Percentiles rank a stretch among this genome's conserved stretches.
phyloP scores from a whole-genome alignment of 2,797 vertebrate species.

The Chelon auratus region DNA sequence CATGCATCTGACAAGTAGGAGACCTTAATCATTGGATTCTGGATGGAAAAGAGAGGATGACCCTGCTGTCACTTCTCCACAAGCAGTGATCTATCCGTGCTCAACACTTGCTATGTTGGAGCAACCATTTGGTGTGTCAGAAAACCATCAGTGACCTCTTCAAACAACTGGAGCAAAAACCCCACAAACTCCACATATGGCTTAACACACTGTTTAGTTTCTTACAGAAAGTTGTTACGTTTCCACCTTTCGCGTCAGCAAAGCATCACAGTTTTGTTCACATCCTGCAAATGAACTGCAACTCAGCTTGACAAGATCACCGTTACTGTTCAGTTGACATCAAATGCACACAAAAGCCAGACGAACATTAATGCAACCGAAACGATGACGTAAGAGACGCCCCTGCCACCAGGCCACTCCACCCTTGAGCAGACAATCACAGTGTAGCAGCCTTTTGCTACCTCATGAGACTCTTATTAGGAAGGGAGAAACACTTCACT shows the following conservation, averaged over 20 bases:
- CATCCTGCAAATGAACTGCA: conserved; percentile 60
- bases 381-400: conserved; percentile 37
- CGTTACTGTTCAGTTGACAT: conserved; percentile 60
- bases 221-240: conserved; percentile 21
- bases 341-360: conserved; percentile 51
- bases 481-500: conserved; percentile 73
- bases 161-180: conserved; percentile 7
- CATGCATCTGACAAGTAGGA: conserved; percentile 33
- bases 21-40: conserved; percentile 27
- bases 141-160: no score
- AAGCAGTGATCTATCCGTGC: conserved; percentile 15
- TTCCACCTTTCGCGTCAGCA: conserved; percentile 11
- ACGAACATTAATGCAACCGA: conserved; percentile 27
- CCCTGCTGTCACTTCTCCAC: conserved; percentile 17
- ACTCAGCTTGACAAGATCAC: conserved; percentile 65
- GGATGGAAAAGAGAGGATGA: conserved; percentile 41
- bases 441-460: conserved; percentile 76
- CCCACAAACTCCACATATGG: conserved; percentile 50
- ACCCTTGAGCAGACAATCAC: conserved; percentile 67
- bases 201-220: conserved; percentile 47
- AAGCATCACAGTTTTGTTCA: conserved; percentile 45
- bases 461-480: conserved; percentile 56
- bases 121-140: conserved; percentile 1
- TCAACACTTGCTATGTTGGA: conserved; percentile 21
- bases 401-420: conserved; percentile 51